phyloP scores from a whole-genome alignment of 2,888 invertebrate species.

The Ariolimax columbianus region DNA sequence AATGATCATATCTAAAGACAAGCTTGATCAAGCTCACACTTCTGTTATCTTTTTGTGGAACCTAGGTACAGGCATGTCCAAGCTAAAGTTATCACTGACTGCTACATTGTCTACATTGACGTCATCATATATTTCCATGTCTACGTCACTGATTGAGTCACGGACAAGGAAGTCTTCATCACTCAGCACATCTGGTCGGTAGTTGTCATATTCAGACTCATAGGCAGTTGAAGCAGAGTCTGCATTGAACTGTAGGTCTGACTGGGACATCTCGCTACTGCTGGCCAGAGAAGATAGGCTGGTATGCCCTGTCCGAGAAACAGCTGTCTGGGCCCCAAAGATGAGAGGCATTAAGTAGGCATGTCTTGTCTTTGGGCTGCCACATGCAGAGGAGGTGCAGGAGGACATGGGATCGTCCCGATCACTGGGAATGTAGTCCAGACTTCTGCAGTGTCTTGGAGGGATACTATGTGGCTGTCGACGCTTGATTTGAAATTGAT shows the following conservation, averaged over 20 bases:
- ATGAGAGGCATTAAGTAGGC: constrained; percentile 68
- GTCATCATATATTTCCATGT: constrained; percentile 78
- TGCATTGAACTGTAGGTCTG: constrained; percentile 75
- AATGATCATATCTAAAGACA: no score
- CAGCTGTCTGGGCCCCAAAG: constrained; percentile 60
- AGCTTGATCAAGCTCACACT: constrained; percentile 60
- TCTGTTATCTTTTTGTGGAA: constrained; percentile 72
- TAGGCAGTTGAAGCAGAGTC: constrained; percentile 82
- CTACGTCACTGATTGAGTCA: constrained; percentile 78
- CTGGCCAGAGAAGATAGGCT: constrained; percentile 76
- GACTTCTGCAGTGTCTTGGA: constrained; percentile 73
- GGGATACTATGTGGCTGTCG: constrained; percentile 68
- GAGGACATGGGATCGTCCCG: constrained; percentile 65
- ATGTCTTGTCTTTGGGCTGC: constrained; percentile 68
- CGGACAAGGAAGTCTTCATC: constrained; percentile 79
- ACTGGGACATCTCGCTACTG: constrained; percentile 77
- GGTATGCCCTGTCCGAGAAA: constrained; percentile 71
- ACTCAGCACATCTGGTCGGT: constrained; percentile 80
- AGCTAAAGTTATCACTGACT: constrained; percentile 75
- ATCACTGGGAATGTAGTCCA: constrained; percentile 77
- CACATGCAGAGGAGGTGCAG: constrained; percentile 69
- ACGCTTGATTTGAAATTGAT: constrained; percentile 71
- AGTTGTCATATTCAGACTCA: constrained; percentile 86
- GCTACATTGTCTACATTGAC: constrained; percentile 76
- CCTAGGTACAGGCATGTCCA: constrained; percentile 72